phyloP scores from a whole-genome alignment of 1,140 invertebrate species.

The Cryptotermes secundus region DNA sequence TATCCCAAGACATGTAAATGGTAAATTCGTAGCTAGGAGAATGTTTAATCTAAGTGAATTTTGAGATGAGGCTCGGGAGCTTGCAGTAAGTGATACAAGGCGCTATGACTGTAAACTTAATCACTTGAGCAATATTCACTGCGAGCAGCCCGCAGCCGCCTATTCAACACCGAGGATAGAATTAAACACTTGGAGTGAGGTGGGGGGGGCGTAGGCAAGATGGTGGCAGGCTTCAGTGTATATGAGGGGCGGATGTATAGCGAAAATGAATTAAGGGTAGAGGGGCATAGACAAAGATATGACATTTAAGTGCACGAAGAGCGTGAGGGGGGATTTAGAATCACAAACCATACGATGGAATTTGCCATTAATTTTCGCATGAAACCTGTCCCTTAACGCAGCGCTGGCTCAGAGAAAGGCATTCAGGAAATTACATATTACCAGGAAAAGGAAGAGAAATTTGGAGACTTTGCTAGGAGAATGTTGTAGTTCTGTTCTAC shows the following conservation, averaged over 20 bases:
- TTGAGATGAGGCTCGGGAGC: neutral
- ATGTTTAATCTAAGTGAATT: neutral
- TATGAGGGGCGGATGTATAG: neutral
- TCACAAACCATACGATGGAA: neutral
- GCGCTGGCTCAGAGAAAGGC: no score
- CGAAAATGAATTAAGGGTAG: neutral
- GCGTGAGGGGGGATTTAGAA: neutral
- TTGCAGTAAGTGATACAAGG: neutral
- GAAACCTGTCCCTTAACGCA: neutral
- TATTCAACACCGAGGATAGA: neutral
- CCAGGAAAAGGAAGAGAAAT: no score
- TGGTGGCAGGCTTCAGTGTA: neutral
- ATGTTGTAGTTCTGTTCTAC: neutral
- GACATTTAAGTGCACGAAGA: neutral
- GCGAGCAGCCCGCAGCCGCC: neutral
- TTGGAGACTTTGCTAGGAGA: no score
- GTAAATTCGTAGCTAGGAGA: neutral
- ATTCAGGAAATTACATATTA: no score
- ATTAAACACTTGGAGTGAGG: neutral
- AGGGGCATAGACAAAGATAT: neutral
- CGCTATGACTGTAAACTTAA: neutral
- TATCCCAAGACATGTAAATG: no score
- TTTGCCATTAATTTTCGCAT: neutral
- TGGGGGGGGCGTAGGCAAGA: neutral
- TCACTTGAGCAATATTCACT: neutral